phyloP scores from a whole-genome alignment of 1,140 invertebrate species.

The Drosophila novamexicana region DNA sequence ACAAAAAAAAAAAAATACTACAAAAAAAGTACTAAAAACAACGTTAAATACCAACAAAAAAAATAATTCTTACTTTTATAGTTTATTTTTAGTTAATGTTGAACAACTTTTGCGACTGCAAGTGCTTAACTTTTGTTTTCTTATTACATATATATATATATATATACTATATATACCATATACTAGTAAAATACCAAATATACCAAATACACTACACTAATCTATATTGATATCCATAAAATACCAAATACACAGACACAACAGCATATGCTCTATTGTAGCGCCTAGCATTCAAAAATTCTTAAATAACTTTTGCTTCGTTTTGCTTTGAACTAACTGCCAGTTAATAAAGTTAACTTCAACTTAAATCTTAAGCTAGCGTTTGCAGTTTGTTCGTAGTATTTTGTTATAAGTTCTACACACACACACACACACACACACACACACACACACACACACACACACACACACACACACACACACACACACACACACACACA shows the following conservation, averaged over 20 bases:
- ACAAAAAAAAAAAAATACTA: conserved; percentile 1
- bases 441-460: background rate
- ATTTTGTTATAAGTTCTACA: conserved; percentile 12
- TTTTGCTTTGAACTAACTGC: conserved; percentile 37
- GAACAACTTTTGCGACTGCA: conserved; percentile 10
- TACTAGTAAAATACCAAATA: background rate
- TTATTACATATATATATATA: conserved; percentile 1
- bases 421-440: conserved; percentile 7
- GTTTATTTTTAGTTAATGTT: conserved; percentile 7
- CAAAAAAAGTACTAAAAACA: conserved; percentile 13
- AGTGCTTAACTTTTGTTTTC: conserved; percentile 9
- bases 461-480: conserved; percentile 10
- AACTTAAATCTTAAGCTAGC: conserved; percentile 28
- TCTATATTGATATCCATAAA: background rate
- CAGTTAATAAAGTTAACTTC: conserved; percentile 22
- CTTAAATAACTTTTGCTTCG: conserved; percentile 35
- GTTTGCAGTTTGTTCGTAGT: conserved; percentile 34
- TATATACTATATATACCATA: background rate
- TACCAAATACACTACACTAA: background rate
- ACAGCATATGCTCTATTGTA: conserved; percentile 29
- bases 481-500: background rate
- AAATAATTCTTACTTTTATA: conserved; percentile 2
- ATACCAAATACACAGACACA: conserved; percentile 16
- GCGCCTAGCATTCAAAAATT: conserved; percentile 33
- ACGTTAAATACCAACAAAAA: conserved; percentile 25